These are phyloP conservation scores for Anagrus nilaparvatae DNA, from an alignment of 1,140 invertebrate species.

Conservation along the genomic window DNA sequence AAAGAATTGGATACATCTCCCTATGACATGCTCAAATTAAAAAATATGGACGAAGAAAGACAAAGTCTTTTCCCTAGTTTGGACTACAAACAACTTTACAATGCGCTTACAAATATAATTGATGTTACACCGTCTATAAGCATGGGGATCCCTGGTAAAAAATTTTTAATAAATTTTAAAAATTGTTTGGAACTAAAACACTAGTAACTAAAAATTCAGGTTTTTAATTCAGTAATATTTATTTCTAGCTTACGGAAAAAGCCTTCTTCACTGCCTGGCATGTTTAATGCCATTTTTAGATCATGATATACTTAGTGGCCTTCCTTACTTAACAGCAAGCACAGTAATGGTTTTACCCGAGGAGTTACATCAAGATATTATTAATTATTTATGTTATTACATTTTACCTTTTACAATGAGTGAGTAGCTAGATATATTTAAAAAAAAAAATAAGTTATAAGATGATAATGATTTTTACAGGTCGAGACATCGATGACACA, in stretches of 20 bases:
- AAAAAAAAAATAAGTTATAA: no score
- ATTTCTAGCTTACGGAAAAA: conserved; percentile 76
- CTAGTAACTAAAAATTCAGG: no score
- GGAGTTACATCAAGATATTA: conserved; percentile 86
- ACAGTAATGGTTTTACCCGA: conserved; percentile 85
- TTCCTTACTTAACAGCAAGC: conserved; percentile 89
- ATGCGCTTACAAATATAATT: conserved; percentile 66
- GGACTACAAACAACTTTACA: conserved; percentile 90
- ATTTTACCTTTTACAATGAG: conserved; percentile 93
- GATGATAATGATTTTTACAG: conserved; percentile 31
- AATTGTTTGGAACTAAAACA: no score
- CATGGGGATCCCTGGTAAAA: conserved; percentile 72
- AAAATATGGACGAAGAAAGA: conserved; percentile 71
- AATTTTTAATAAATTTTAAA: conserved; percentile 7
- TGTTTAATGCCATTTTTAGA: conserved; percentile 94
- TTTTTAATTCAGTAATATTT: conserved; percentile 1
- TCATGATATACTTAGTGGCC: conserved; percentile 87
- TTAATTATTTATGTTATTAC: conserved; percentile 92
- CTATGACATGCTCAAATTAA: conserved; percentile 76
- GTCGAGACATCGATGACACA: conserved; percentile 55
- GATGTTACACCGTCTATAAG: conserved; percentile 78
- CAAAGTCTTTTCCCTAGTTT: conserved; percentile 88
- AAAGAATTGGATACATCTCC: conserved; percentile 91
- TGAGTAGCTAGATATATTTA: no score
- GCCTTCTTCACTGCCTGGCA: conserved; percentile 79